Base-by-base conservation (phyloP, 35 echinoderm and acorn worm species). In the Patiria miniata region DNA sequence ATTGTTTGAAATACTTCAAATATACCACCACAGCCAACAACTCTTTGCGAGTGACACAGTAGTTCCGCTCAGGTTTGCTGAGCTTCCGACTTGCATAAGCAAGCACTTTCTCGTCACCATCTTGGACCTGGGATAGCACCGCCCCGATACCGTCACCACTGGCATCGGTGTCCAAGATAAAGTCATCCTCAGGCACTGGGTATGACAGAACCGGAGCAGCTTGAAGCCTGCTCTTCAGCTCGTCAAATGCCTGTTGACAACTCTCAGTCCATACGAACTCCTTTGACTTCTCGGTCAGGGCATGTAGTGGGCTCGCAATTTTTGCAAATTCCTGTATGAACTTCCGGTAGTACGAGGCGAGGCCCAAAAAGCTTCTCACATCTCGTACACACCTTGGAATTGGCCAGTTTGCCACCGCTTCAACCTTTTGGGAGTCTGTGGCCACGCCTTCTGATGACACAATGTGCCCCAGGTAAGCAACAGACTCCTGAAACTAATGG, bases 1-100 rank as follows among this genome's bases (percentile, higher is more conserved):
- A 90, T 26, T 94, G 92, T 26, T 77, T 39, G 76, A 86, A 94
- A 16, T 90, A 28, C 76, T 85, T 85, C 29, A 94, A 65, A 79
- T 36, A 85, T 18, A 36, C 65, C 1, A 90, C 83, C 21, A 94
- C 77, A 8, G 93, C 69, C 19, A 90, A 81, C 54, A 90, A 40
- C 30, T 94, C 87, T 19, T 53, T 29, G 12, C 19, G 47, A 21
- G 83, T 86, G 7, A 86, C 87, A 42, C 87, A 86, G 39, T 90
- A 90, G 78, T 90, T 90, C 36, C 87, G 56, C 39, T 94, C 68
- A 34, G 78, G 26, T 52, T 37, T 79, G 23, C 33, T 69, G 37
- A 94, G 32, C 28, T 55, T 44, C 12, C 30, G 34, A 51, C 83
- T 94, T 15, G 23, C 81, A 29, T 87, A 90, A 12, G 93, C 82